Evolutionary conservation across 2,797 vertebrate genomes (phyloP), one percentile per base, ranked within the genome.

Genomic region (Apogon talboti): DNA sequence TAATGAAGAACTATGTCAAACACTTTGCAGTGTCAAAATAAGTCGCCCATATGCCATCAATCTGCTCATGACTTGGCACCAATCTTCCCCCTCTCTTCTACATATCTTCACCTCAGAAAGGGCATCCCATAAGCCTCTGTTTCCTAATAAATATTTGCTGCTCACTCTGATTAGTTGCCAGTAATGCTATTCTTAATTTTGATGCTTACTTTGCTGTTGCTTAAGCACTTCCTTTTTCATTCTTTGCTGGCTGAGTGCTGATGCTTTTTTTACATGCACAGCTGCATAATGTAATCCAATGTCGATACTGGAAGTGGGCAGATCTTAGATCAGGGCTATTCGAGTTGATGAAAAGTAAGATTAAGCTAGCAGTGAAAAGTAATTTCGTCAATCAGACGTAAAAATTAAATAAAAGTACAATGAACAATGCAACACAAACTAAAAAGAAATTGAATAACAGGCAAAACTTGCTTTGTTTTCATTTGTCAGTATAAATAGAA

Each of bases 171-270:
- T 61, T n/a, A 12, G 16, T n/a, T 19, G 12, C 0, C 10, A 50
- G 62, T 59, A 6, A 16, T 35, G n/a, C 28, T 14, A 10, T 35
- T 33, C 11, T 53, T 7, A 21, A 41, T 38, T 63, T 35, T 44
- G 30, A 60, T 9, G 16, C n/a, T 38, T 15, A 11, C 55, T 14
- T 8, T 4, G 18, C 28, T 65, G 42, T 50, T 12, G 18, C 33
- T 58, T 51, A 37, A 18, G 43, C 15, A 47, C 77, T 71, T 78
- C 71, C 66, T 66, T 37, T n/a, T 77, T 73, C 28, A 18, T 40
- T 71, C 38, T 57, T 5, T 54, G 54, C 42, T 10, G 46, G 45
- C n/a, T 12, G 12, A 19, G 19, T 56, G 42, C 40, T 6, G 3
- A 9, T 52, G 38, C 16, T 24, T 35, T 3, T 3, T 12, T 51